Evolutionary conservation across 2,113 vertebrate species (phyloP).

Genomic region (Callopanchax toddi): DNA sequence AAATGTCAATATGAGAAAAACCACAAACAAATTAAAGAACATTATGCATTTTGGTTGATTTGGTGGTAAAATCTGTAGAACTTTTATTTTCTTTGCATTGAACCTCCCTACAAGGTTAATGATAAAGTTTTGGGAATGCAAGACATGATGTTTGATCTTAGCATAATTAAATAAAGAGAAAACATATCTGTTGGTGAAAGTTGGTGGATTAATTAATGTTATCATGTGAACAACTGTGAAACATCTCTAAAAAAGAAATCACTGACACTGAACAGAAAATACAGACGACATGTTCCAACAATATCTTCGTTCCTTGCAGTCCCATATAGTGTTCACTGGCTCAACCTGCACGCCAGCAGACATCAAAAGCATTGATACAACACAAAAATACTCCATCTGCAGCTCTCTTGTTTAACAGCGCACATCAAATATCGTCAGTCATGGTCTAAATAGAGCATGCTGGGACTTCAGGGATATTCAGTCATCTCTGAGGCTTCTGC

Average conservation of each 20-base stretch:
- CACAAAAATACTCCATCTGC: conserved; percentile 26
- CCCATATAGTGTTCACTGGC: conserved; percentile 2
- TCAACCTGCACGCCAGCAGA: conserved; percentile 21
- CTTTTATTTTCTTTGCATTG: conserved; percentile 25
- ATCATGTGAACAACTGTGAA: no score
- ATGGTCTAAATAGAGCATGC: conserved; percentile 75
- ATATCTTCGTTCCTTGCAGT: neutral
- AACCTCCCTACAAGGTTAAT: conserved; percentile 17
- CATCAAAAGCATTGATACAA: conserved; percentile 8
- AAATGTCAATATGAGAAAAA: conserved; percentile 19
- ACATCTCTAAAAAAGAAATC: no score
- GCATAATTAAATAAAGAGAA: conserved; percentile 13
- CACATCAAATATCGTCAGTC: conserved; percentile 75
- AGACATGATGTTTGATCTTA: conserved; percentile 13
- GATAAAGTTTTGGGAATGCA: neutral
- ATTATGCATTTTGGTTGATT: neutral
- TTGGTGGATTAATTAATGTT: neutral
- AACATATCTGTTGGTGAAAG: neutral
- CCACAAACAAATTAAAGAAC: neutral
- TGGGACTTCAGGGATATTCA: conserved; percentile 73
- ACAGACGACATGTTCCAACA: neutral
- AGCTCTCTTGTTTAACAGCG: conserved; percentile 56
- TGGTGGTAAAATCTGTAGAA: conserved; percentile 28
- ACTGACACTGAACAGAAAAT: conserved; percentile 3
- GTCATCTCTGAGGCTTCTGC: conserved; percentile 61